Evolutionary conservation across 2,797 vertebrate species (phyloP).

Genomic region (Notolabrus celidotus): DNA sequence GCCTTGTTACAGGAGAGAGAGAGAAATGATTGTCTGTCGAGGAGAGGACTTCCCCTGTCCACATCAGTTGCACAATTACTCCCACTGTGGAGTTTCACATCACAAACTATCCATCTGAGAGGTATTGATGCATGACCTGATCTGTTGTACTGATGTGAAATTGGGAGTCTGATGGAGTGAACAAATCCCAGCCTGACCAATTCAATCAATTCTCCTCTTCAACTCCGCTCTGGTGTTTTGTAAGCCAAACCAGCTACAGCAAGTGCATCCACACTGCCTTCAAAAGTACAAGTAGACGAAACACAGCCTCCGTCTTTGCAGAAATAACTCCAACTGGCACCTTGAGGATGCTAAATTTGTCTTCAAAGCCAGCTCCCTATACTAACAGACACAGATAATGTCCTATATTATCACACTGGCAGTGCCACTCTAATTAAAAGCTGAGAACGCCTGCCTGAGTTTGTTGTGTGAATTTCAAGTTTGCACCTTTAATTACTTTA

Average conservation of each 20-base stretch:
- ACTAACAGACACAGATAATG: constrained; percentile 34
- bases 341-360: constrained; percentile 43
- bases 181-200: constrained; percentile 49
- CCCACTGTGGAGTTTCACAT: constrained; percentile 62
- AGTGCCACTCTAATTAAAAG: constrained; percentile 54
- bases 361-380: constrained; percentile 53
- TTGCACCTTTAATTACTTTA: constrained; percentile 39
- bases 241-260: background rate
- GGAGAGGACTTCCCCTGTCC: constrained; percentile 59
- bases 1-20: constrained; percentile 63
- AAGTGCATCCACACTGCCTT: background rate
- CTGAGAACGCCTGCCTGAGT: constrained; percentile 25
- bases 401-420: constrained; percentile 38
- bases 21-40: constrained; percentile 59
- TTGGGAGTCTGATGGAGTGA: constrained; percentile 43
- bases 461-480: constrained; percentile 44
- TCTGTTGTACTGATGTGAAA: constrained; percentile 45
- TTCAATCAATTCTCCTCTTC: constrained; percentile 63
- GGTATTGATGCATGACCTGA: constrained; percentile 54
- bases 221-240: constrained; percentile 20
- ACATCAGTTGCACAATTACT: constrained; percentile 71
- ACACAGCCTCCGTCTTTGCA: constrained; percentile 26
- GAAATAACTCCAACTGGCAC: constrained; percentile 38
- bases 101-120: constrained; percentile 64
- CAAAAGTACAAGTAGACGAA: constrained; percentile 13